Evolutionary conservation across 2,888 invertebrate species (phyloP), one percentile per base, ranked within the genome.

Genomic region (Pyralis farinalis): DNA sequence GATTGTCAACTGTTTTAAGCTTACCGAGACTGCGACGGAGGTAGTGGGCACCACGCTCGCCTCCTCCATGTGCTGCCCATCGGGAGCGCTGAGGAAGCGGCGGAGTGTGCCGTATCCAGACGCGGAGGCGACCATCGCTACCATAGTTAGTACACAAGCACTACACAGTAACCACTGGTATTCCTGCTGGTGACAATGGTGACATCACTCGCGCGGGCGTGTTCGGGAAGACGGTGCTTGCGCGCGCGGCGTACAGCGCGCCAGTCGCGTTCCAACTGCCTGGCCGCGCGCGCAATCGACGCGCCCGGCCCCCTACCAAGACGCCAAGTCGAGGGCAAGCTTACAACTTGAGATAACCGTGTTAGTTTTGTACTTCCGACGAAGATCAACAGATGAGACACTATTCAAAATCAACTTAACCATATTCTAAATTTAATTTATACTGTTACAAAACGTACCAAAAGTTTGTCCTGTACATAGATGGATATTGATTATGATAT

Each of bases 31-130:
- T 49, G 87, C 79, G 51, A 87, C 81, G 37, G 87, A 85, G 57
- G 84, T 76, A 61, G 73, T 72, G 51, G 82, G 70, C 48, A 75
- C 79, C 47, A 68, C 71, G 51, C 65, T 69, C 49, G 72, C 65
- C 43, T 74, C 67, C 46, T 63, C 62, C 44, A 58, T 67, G 46
- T 74, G 69, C 49, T 80, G 82, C 53, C 86, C 86, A 48, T 80
- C 87, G 49, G 87, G 85, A 45, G 78, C 87, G 73, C 87, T 87
- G 45, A 87, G 77, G 61, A 86, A 87, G 53, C 88, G 82, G 74
- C 88, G 85, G 53, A 87, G 77, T 47, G 87, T 85, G 75, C 86
- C 87, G 71, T 84, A 86, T 70, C 88, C 88, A 56, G 87, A 85
- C 55, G 88, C 87, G 45, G 88, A 87, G 43, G 87, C 87, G 52